A percentile compares a stretch with the other conserved stretches of the same genome.
Evolutionary conservation across 2,797 vertebrate genomes (phyloP).

Genomic region (Gallinago nigripennis): DNA sequence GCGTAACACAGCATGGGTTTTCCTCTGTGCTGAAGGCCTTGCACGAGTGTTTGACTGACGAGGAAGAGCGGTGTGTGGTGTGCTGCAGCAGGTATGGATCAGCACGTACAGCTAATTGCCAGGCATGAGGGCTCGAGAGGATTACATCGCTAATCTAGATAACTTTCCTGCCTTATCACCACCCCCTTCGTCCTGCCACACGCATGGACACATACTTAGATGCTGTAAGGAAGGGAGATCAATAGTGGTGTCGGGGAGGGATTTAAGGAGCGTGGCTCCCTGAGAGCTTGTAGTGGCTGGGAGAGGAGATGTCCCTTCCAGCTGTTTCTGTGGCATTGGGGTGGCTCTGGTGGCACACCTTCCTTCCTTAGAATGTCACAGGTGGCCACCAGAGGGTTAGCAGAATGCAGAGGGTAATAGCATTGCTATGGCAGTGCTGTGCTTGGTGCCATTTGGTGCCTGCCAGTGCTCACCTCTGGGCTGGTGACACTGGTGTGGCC

Average conservation of each 20-base stretch:
- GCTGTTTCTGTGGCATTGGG: neutral
- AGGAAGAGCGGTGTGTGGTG: neutral
- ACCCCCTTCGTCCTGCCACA: neutral
- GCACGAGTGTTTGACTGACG: fast-evolving
- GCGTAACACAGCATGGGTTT: fast-evolving
- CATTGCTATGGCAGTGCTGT: neutral
- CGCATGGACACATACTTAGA: neutral
- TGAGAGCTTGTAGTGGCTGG: neutral
- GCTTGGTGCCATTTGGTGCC: neutral
- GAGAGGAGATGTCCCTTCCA: neutral
- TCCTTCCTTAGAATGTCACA: neutral
- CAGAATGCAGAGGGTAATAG: neutral
- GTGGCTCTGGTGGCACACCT: neutral
- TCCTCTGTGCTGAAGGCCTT: neutral
- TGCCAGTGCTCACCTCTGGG: neutral
- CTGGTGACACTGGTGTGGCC: neutral
- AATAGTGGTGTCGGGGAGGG: neutral
- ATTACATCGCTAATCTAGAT: constrained; percentile 30
- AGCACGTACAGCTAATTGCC: constrained; percentile 15
- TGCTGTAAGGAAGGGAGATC: neutral
- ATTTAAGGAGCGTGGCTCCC: neutral
- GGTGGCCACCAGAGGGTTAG: neutral
- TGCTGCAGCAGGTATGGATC: constrained; percentile 31
- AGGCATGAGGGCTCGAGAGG: neutral
- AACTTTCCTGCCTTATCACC: neutral